phyloP scores from a whole-genome alignment of 2,888 invertebrate species.

The Calameuta pallipes region DNA sequence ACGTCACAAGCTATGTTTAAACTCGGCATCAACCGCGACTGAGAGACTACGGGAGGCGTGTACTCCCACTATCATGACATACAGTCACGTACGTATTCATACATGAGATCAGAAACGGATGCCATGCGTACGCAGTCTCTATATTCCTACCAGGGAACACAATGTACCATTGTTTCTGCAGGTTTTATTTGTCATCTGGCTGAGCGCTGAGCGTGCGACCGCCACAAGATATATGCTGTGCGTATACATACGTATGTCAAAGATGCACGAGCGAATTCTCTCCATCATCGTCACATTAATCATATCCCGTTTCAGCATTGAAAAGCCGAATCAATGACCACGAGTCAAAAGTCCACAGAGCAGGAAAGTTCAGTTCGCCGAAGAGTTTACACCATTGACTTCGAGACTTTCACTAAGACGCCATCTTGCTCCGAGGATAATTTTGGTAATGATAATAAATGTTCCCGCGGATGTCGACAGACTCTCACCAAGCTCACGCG shows the following conservation, averaged over 20 bases:
- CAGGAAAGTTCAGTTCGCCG: background rate
- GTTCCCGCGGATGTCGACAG: background rate
- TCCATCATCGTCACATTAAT: background rate
- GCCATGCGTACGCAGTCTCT: conserved; percentile 33
- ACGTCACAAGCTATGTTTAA: conserved; percentile 56
- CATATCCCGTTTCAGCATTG: background rate
- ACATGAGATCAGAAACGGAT: conserved; percentile 52
- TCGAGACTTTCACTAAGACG: background rate
- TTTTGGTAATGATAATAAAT: background rate
- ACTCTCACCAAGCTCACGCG: background rate
- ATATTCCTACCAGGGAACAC: conserved; percentile 36
- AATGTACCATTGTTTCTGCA: conserved; percentile 54
- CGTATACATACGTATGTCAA: background rate
- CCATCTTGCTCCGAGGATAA: background rate
- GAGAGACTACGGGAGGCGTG: conserved; percentile 25
- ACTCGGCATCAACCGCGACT: conserved; percentile 34
- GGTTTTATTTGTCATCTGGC: conserved; percentile 2
- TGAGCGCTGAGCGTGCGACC: background rate
- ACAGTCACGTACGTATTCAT: conserved; percentile 15
- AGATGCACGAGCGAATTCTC: background rate
- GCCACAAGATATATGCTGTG: background rate
- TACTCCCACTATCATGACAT: background rate
- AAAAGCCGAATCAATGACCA: background rate
- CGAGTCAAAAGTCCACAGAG: conserved; percentile 1
- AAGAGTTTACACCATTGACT: background rate